phyloP scores from a whole-genome alignment of 2,888 invertebrate species.

The Sinotaia quadrata region DNA sequence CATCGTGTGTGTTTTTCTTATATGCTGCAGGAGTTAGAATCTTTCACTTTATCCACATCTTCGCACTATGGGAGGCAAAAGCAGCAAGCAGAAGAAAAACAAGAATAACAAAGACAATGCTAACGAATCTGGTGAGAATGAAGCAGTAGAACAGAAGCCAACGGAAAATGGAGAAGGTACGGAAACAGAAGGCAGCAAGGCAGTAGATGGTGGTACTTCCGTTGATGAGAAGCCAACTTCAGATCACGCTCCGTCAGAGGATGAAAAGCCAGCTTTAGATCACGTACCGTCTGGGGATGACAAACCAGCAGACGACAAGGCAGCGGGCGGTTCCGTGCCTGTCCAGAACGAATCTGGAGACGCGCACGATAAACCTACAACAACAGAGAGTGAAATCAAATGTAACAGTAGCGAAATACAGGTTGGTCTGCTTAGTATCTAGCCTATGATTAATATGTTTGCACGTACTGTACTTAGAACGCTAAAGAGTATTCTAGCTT shows the following conservation, averaged over 20 bases:
- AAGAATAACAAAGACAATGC: conserved; percentile 41
- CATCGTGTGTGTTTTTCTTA: too few species aligned
- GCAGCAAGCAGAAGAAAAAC: conserved; percentile 43
- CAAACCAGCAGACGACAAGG: conserved; percentile 16
- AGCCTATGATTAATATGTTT: too few species aligned
- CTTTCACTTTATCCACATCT: background rate
- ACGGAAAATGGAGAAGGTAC: conserved; percentile 17
- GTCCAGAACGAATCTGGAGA: conserved; percentile 11
- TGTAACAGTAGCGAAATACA: too few species aligned
- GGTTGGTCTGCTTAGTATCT: too few species aligned
- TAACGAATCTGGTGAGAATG: conserved; percentile 31
- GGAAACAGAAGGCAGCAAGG: conserved; percentile 6
- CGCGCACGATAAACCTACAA: too few species aligned
- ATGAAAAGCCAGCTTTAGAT: too few species aligned
- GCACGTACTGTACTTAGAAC: too few species aligned
- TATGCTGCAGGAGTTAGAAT: too few species aligned
- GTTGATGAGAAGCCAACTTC: too few species aligned
- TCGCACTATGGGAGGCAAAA: conserved; percentile 41
- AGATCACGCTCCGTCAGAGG: too few species aligned
- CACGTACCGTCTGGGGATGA: background rate
- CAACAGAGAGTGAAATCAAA: too few species aligned
- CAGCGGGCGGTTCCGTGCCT: conserved; percentile 16
- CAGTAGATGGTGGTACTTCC: background rate
- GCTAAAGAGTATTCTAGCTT: too few species aligned
- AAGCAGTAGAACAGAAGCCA: conserved; percentile 29